Percentiles rank a stretch among this genome's conserved stretches.
phyloP scores from a whole-genome alignment of 2,797 vertebrate species.

The Enteromius thamalakanensis region DNA sequence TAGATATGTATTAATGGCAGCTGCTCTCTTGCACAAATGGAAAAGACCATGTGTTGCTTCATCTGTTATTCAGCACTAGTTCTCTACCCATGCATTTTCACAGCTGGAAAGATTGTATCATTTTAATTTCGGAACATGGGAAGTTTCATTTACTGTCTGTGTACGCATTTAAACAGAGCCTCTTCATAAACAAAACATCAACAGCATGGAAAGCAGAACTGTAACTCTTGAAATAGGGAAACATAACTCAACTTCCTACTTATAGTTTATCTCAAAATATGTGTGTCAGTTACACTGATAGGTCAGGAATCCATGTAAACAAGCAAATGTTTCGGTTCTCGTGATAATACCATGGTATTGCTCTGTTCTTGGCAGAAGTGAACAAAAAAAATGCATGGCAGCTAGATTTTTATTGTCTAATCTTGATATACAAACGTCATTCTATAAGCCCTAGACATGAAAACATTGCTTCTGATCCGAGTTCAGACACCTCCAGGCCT shows the following conservation, averaged over 20 bases:
- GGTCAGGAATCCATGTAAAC: conserved; percentile 5
- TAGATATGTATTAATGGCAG: conserved; percentile 24
- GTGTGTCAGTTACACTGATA: neutral
- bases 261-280: conserved; percentile 1
- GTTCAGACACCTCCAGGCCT: conserved; percentile 19
- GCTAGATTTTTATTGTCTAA: conserved; percentile 3
- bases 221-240: conserved; percentile 25
- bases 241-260: conserved; percentile 29
- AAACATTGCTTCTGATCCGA: neutral
- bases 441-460: conserved; percentile 13
- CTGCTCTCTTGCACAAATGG: conserved; percentile 16
- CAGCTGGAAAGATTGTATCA: conserved; percentile 7
- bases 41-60: conserved; percentile 14
- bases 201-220: conserved; percentile 45
- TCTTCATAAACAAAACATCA: conserved; percentile 9
- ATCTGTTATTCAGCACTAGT: neutral
- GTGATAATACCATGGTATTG: neutral
- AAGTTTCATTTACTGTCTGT: conserved; percentile 26
- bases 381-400: neutral
- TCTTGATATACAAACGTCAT: neutral
- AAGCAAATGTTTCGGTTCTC: neutral
- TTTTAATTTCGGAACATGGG: conserved; percentile 36
- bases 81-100: neutral
- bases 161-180: neutral
- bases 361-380: neutral